Conservation (phyloP, 2,888 invertebrate genomes). For the Thymelicus sylvestris region DNA sequence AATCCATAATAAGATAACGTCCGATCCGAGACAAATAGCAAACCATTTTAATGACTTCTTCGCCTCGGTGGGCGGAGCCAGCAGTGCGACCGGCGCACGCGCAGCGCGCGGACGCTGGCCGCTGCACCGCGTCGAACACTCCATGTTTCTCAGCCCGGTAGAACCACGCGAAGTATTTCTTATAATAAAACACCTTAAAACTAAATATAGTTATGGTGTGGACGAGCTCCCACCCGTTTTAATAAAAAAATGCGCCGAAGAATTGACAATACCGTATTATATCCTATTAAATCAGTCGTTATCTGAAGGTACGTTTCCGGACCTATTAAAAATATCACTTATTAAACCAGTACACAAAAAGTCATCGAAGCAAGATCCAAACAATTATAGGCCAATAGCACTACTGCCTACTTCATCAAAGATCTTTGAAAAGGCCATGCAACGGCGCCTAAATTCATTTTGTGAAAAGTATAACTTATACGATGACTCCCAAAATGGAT, state of each 20-base stretch:
- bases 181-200: slow-evolving; percentile 11
- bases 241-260: slow-evolving; percentile 14
- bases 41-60: slow-evolving; percentile 19
- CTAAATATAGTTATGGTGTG: slow-evolving; percentile 5
- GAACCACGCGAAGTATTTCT: neutral
- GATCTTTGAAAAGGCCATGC: slow-evolving; percentile 16
- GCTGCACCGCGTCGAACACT: neutral
- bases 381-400: slow-evolving; percentile 41
- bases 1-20: slow-evolving; percentile 8
- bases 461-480: slow-evolving; percentile 21
- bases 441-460: neutral
- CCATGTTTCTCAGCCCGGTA: neutral
- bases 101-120: neutral
- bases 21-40: neutral
- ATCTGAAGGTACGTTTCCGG: slow-evolving; percentile 12
- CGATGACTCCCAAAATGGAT: slow-evolving; percentile 10
- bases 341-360: slow-evolving; percentile 22
- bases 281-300: slow-evolving; percentile 13
- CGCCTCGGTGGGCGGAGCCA: slow-evolving; percentile 17
- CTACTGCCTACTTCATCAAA: slow-evolving; percentile 36
- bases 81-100: neutral
- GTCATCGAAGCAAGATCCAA: slow-evolving; percentile 24
- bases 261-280: neutral
- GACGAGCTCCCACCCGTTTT: slow-evolving; percentile 14
- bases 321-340: slow-evolving; percentile 8